These are phyloP conservation scores for Lamproptera curius DNA, from an alignment of 2,888 invertebrate genomes.

Conservation along the genomic window DNA sequence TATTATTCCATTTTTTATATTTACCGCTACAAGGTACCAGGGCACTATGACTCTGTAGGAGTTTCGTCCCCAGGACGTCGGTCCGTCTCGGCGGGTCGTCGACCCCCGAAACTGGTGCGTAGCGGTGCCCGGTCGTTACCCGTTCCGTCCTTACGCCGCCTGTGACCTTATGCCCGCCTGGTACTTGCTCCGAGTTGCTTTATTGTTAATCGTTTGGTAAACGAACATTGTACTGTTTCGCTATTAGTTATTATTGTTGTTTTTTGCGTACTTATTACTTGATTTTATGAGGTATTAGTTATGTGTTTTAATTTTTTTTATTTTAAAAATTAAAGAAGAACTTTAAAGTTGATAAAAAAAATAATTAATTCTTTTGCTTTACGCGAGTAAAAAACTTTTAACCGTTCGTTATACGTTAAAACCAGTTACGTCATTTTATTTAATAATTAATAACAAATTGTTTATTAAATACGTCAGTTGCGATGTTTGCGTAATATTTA, in stretches of 20 bases:
- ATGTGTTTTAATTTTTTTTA: too few relatives aligned
- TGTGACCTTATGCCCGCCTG: constrained; percentile 69
- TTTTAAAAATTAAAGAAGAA: too few relatives aligned
- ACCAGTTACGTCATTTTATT: too few relatives aligned
- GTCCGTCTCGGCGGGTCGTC: constrained; percentile 56
- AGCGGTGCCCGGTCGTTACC: constrained; percentile 75
- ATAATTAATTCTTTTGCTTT: too few relatives aligned
- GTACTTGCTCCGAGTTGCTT: constrained; percentile 42
- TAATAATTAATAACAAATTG: too few relatives aligned
- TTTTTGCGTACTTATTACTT: background rate
- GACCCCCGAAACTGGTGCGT: constrained; percentile 72
- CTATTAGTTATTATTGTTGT: background rate
- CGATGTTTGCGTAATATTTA: too few relatives aligned
- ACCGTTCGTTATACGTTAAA: too few relatives aligned
- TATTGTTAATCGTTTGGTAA: constrained; percentile 27
- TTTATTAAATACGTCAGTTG: too few relatives aligned
- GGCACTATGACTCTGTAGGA: constrained; percentile 48
- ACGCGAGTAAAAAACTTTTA: too few relatives aligned
- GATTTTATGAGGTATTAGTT: background rate
- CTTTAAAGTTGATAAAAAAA: too few relatives aligned
- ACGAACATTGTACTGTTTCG: background rate
- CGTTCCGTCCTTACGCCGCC: constrained; percentile 65
- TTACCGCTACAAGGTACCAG: constrained; percentile 41
- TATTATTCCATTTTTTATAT: too few relatives aligned
- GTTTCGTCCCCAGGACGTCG: constrained; percentile 45